Conservation (phyloP, 1,140 invertebrate genomes). For the Zophobas atratus region DNA sequence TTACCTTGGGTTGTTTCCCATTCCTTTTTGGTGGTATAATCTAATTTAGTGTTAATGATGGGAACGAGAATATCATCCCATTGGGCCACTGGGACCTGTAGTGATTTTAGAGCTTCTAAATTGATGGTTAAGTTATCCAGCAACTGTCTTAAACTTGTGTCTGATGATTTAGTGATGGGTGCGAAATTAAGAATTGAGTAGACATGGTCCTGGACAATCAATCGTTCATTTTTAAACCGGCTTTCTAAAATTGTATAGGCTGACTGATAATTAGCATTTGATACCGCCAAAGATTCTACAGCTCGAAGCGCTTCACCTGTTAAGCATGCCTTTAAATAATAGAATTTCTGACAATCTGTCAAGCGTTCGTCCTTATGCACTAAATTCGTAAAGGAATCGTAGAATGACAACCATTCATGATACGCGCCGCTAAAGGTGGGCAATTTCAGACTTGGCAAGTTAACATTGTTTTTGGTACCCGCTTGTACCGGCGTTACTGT, state of each 20-base stretch:
- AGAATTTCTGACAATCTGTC: conserved; percentile 58
- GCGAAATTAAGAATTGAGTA: conserved; percentile 58
- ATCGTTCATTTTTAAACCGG: conserved; percentile 62
- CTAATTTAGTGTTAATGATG: neutral
- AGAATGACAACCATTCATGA: no score
- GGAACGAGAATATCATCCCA: conserved; percentile 21
- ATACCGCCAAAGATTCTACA: conserved; percentile 60
- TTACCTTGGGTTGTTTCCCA: conserved; percentile 1
- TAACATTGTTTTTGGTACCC: no score
- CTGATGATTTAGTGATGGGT: conserved; percentile 53
- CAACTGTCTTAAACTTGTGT: conserved; percentile 56
- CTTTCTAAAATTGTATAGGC: conserved; percentile 62
- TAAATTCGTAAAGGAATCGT: no score
- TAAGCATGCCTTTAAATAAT: conserved; percentile 60
- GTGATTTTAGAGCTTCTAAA: conserved; percentile 58
- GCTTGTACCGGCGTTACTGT: no score
- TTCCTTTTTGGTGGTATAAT: neutral
- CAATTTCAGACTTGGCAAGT: no score
- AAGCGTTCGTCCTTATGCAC: no score
- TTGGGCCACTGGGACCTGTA: conserved; percentile 57
- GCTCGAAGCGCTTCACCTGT: conserved; percentile 57
- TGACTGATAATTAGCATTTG: conserved; percentile 61
- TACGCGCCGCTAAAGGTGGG: no score
- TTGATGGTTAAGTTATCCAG: no score
- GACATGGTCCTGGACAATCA: conserved; percentile 62